Percentiles rank a stretch among this genome's conserved stretches.
These are phyloP conservation scores for Tapirus terrestris DNA, from an alignment of 2,113 vertebrate genomes.

Conservation along the genomic window DNA sequence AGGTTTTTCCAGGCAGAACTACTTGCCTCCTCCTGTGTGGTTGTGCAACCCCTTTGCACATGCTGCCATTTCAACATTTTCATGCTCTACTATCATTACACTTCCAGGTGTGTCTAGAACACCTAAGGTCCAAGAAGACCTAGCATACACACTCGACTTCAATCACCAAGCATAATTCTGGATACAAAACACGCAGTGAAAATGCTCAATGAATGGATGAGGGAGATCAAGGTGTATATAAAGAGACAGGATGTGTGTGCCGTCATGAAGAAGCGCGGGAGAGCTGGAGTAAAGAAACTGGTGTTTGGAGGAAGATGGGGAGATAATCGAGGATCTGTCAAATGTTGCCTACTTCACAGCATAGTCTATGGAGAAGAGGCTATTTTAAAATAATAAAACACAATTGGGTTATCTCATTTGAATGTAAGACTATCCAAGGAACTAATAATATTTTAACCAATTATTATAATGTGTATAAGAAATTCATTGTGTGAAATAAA, in stretches of 20 bases:
- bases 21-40: rapidly evolving
- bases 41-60: not conserved
- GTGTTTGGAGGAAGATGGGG: not conserved
- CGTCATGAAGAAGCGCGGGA: not conserved
- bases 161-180: not conserved
- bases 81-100: rapidly evolving
- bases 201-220: not conserved
- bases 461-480: not conserved
- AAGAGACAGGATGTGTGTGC: not conserved
- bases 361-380: not conserved
- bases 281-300: rapidly evolving
- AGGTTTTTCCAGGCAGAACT: not conserved
- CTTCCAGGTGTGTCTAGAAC: not conserved
- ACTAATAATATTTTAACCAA: not conserved
- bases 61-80: not conserved
- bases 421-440: not conserved
- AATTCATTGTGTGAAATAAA: not conserved
- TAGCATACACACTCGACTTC: not conserved
- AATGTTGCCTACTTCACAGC: too few species aligned
- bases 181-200: not conserved
- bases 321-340: not conserved
- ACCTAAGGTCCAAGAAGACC: not conserved
- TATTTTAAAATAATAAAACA: not conserved
- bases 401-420: not conserved
- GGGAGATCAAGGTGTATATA: not conserved